Conservation (phyloP, 2,888 invertebrate genomes). For the Mylabris sibirica region DNA sequence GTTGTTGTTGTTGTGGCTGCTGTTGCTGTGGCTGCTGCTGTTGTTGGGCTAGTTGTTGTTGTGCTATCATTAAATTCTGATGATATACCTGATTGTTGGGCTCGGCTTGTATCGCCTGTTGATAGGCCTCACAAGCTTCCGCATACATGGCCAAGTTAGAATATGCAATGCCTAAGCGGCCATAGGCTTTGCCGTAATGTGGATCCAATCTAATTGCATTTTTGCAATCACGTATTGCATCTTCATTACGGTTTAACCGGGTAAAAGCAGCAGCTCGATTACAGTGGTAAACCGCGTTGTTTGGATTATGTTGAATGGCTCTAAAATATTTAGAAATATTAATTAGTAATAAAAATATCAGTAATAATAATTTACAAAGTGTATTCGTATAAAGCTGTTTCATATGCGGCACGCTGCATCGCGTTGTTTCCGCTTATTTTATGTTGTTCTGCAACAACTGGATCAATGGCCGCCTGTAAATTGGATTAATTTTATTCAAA, state of each 20-base stretch:
- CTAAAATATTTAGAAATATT: constrained; percentile 60
- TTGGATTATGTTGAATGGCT: constrained; percentile 86
- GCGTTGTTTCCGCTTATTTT: constrained; percentile 88
- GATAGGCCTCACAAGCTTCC: constrained; percentile 86
- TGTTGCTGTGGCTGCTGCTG: background rate
- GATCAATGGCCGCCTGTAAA: constrained; percentile 65
- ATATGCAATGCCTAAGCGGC: constrained; percentile 88
- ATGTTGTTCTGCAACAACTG: constrained; percentile 74
- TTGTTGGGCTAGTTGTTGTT: constrained; percentile 64
- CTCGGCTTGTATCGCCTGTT: constrained; percentile 87
- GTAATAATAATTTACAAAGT: constrained; percentile 63
- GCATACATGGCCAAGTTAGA: constrained; percentile 82
- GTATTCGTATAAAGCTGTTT: constrained; percentile 85
- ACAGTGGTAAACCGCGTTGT: constrained; percentile 94
- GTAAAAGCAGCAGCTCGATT: constrained; percentile 97
- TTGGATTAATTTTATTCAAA: constrained; percentile 31
- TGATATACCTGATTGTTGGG: constrained; percentile 91
- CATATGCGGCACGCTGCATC: constrained; percentile 85
- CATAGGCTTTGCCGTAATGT: constrained; percentile 93
- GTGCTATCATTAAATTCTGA: constrained; percentile 84
- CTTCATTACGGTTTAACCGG: constrained; percentile 82
- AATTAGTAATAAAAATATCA: background rate
- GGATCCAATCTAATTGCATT: constrained; percentile 89
- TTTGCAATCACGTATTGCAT: constrained; percentile 90
- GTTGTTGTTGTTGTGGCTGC: background rate